Percentiles rank a stretch among this genome's conserved stretches.
These are phyloP conservation scores for Mus minutoides DNA, from an alignment of 2,797 vertebrate genomes.

Conservation along the genomic window DNA sequence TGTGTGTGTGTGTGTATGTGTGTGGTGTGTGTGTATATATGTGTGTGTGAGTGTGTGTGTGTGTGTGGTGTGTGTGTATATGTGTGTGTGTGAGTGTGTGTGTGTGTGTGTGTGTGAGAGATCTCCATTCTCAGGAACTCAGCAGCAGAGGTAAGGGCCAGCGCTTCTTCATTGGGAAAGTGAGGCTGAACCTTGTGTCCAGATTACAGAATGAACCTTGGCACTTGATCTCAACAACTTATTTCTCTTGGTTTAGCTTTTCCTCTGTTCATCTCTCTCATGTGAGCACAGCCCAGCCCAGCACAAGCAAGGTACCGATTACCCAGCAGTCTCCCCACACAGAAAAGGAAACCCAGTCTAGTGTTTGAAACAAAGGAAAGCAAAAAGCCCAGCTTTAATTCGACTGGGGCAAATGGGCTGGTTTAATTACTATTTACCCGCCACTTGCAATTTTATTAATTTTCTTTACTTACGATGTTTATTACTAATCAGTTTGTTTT, in stretches of 20 bases:
- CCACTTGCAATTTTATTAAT: constrained; percentile 33
- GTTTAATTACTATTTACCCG: constrained; percentile 38
- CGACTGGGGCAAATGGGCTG: not conserved
- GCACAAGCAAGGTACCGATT: not conserved
- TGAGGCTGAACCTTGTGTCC: constrained; percentile 63
- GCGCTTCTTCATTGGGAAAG: constrained; percentile 17
- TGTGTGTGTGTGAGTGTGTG: too few relatives aligned
- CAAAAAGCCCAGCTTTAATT: constrained; percentile 17
- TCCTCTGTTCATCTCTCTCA: not conserved
- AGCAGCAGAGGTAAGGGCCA: not conserved
- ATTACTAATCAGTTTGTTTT: constrained; percentile 51
- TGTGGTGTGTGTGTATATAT: not conserved
- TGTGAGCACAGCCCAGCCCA: not conserved
- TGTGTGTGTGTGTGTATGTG: too few relatives aligned
- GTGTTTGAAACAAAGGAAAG: not conserved
- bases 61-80: too few relatives aligned
- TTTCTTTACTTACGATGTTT: not conserved
- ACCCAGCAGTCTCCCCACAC: not conserved
- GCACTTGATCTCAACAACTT: constrained; percentile 1
- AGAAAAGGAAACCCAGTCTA: not conserved
- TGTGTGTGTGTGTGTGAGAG: too few relatives aligned
- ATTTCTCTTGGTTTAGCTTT: constrained; percentile 54
- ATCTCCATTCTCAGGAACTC: not conserved
- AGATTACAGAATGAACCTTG: constrained; percentile 66
- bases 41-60: not conserved